Base-by-base conservation (phyloP, 1,140 invertebrate species). In the Sitophilus oryzae region DNA sequence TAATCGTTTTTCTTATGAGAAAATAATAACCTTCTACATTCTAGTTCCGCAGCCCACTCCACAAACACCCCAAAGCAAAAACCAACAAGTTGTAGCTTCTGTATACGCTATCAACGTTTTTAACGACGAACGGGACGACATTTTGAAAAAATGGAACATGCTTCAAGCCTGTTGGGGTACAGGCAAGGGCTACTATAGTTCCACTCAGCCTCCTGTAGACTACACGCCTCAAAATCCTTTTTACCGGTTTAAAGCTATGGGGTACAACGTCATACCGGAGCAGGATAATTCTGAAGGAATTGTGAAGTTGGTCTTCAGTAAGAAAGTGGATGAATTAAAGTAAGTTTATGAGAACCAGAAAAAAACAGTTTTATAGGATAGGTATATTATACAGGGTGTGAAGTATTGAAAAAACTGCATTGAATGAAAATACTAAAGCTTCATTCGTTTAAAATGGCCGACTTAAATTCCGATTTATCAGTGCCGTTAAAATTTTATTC, bases 131-230 rank as follows among this genome's bases (percentile, higher is more conserved):
- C 76, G 93, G 30, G 94, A 97, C 70, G 83, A 85, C 54, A 87
- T 93, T 22, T 78, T 98, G 30, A 89, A 91, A 1, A 89, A 89
- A 69, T 96, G 91, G 88, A 98, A 97, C 69, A 83, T 93, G 52
- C 73, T 98, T 35, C 93, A 96, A 73, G 91, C 93, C 1, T 84
- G 88, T 59, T 96, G 93, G 93, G 95, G 94, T 1, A 71, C 71
- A 64, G 82, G 81, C 3, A 81, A 84, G 74, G 83, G 88, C 2
- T 93, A 86, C 67, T 93, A 91, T 69, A 82, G 81, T 15, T 74
- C 81, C 30, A 84, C 80, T 63, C 76, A 78, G 14, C 83, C 83
- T 1, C 82, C 87, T 1, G 80, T 96, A 11, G 86, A 91, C 49
- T 85, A 96, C 38, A 90, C 84, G 47, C 84, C 88, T 47, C 86